phyloP scores from a whole-genome alignment of 1,140 invertebrate genomes.

The Piezodorus guildinii region DNA sequence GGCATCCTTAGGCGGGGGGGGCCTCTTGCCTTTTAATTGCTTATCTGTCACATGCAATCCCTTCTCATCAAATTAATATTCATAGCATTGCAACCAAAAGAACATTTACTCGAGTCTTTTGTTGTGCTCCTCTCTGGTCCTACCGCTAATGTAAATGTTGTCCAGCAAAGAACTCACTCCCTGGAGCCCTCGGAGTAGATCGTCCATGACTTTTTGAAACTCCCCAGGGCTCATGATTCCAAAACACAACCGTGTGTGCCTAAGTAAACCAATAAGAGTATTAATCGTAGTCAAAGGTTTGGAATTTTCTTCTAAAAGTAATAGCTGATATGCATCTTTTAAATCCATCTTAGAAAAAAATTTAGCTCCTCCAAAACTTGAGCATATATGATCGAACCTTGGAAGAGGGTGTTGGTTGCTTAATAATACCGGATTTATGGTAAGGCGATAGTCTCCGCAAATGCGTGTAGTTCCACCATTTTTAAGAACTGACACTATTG shows the following conservation, averaged over 20 bases:
- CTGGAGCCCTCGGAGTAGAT: not conserved
- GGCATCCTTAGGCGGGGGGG: no score
- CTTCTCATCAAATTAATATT: no score
- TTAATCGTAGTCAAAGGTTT: not conserved
- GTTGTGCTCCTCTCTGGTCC: constrained; percentile 2
- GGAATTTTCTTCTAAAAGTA: not conserved
- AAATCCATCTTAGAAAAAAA: constrained; percentile 15
- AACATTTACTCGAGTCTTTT: not conserved
- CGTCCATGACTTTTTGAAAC: constrained; percentile 15
- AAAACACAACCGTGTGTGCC: constrained; percentile 7
- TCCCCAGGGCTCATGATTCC: not conserved
- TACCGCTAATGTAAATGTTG: constrained; percentile 16
- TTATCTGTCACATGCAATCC: no score
- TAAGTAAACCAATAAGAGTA: constrained; percentile 8
- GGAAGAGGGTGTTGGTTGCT: not conserved
- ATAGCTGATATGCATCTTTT: constrained; percentile 4
- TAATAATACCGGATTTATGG: no score
- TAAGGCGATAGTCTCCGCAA: no score
- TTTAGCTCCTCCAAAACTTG: not conserved
- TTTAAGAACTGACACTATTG: no score
- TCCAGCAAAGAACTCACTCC: constrained; percentile 16
- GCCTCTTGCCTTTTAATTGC: no score
- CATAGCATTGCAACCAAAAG: no score
- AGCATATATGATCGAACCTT: constrained; percentile 5
- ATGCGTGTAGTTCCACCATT: no score